These are phyloP conservation scores for Phyllopteryx taeniolatus DNA, from an alignment of 2,113 vertebrate genomes.

Conservation along the genomic window DNA sequence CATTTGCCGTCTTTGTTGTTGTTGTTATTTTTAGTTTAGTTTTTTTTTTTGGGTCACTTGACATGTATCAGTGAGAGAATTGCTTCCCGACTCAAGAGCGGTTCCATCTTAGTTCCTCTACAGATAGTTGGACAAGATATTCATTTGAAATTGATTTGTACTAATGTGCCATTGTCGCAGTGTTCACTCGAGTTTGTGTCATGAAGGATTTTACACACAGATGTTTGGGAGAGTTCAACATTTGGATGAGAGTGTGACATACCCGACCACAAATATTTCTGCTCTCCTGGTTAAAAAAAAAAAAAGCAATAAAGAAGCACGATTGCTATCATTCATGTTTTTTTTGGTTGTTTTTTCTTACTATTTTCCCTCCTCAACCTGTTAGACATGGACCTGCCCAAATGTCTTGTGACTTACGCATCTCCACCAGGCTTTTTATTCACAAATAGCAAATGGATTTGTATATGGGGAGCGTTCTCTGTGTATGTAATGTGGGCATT, in stretches of 20 bases:
- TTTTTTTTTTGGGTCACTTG: not conserved
- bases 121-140: not conserved
- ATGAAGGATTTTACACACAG: not conserved
- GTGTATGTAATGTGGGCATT: conserved; percentile 17
- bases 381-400: conserved; percentile 22
- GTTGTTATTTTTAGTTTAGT: not conserved
- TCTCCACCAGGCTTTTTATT: conserved; percentile 30
- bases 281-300: not conserved
- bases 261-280: conserved; percentile 8
- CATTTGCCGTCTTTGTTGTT: not conserved
- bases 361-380: conserved; percentile 20
- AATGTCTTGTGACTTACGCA: conserved; percentile 43
- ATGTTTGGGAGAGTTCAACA: not conserved
- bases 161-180: not conserved
- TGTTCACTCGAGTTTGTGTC: not conserved
- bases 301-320: not conserved
- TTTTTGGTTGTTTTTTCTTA: conserved; percentile 13
- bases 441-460: conserved; percentile 36
- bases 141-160: not conserved
- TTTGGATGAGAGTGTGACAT: conserved; percentile 14
- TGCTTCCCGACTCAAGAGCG: not conserved
- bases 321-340: conserved; percentile 33
- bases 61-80: conserved; percentile 1
- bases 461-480: conserved; percentile 16
- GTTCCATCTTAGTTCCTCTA: not conserved